These are phyloP conservation scores for Pica pica DNA, from an alignment of 2,113 vertebrate genomes.

Conservation along the genomic window DNA sequence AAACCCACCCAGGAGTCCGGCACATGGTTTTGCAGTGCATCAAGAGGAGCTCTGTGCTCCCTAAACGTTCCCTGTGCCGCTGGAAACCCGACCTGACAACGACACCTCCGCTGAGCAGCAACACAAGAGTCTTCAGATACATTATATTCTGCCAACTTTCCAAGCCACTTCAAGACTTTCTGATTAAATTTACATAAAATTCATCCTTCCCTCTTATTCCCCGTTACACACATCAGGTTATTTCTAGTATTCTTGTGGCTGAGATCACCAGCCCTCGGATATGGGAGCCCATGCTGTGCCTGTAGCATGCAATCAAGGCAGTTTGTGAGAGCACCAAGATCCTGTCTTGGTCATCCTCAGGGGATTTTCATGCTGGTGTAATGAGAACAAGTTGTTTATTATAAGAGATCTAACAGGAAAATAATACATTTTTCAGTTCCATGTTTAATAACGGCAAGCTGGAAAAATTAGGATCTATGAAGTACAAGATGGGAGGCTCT, in stretches of 20 bases:
- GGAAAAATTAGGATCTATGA: not conserved
- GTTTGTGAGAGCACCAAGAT: not conserved
- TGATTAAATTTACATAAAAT: constrained; percentile 63
- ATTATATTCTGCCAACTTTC: constrained; percentile 6
- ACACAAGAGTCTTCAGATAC: not conserved
- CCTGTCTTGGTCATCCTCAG: not conserved
- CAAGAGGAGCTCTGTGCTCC: not conserved
- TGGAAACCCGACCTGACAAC: rapidly evolving
- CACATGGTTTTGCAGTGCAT: rapidly evolving
- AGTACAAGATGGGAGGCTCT: not conserved
- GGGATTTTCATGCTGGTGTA: not conserved
- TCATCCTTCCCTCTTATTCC: constrained; percentile 21
- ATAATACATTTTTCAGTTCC: not conserved
- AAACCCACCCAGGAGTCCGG: not conserved
- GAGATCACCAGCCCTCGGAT: not conserved
- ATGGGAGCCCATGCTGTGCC: not conserved
- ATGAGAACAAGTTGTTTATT: not conserved
- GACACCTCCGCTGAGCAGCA: not conserved
- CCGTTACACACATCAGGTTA: not conserved
- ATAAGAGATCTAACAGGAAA: not conserved
- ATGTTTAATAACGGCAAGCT: not conserved
- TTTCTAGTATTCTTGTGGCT: not conserved
- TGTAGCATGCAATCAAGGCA: not conserved
- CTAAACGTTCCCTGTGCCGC: rapidly evolving
- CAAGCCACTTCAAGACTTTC: constrained; percentile 34